Conservation (phyloP, 2,888 invertebrate species). For the Pharmacophagus antenor region DNA sequence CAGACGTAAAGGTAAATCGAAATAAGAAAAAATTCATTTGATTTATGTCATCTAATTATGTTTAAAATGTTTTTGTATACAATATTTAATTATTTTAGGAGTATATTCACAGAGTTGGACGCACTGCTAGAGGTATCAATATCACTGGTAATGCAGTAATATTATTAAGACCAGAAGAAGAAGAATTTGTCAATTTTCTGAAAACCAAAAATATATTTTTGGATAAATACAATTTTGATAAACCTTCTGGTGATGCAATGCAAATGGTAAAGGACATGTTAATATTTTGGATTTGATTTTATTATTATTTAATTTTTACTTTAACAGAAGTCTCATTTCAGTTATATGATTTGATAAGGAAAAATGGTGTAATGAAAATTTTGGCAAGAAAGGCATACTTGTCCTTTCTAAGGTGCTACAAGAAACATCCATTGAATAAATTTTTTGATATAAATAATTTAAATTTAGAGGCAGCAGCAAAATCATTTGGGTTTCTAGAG, state of each 20-base stretch:
- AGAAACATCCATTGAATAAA: constrained; percentile 94
- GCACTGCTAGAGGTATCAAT: constrained; percentile 97
- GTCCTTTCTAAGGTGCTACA: constrained; percentile 95
- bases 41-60: not conserved
- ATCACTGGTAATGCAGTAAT: constrained; percentile 96
- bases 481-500: constrained; percentile 95
- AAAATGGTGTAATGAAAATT: constrained; percentile 95
- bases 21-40: not conserved
- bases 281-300: too few species aligned
- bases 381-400: constrained; percentile 97
- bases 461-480: constrained; percentile 92
- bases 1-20: constrained; percentile 92
- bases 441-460: constrained; percentile 94
- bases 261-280: constrained; percentile 61
- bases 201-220: constrained; percentile 94
- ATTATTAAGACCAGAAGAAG: constrained; percentile 94
- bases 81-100: constrained; percentile 80
- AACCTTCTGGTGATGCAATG: constrained; percentile 55
- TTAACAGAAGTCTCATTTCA: constrained; percentile 63
- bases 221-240: constrained; percentile 86
- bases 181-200: constrained; percentile 93
- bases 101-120: constrained; percentile 98
- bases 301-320: not conserved
- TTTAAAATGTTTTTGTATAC: not conserved
- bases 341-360: constrained; percentile 94